phyloP scores from a whole-genome alignment of 2,113 vertebrate species.

The Anoplopoma fimbria region DNA sequence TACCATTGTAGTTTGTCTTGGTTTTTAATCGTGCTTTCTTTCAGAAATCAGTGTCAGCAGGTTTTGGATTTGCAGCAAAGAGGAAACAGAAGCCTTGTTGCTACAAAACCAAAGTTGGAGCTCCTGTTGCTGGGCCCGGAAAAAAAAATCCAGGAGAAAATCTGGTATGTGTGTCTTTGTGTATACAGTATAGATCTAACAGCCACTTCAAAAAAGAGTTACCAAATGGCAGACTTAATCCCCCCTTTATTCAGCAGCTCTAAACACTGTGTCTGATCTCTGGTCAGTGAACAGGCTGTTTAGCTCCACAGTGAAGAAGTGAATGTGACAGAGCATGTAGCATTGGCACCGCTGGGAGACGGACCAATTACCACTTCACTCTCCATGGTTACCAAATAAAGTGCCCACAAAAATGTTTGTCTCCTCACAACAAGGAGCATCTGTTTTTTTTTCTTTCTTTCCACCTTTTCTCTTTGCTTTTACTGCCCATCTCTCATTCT shows the following conservation, averaged over 20 bases:
- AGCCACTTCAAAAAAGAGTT: slow-evolving; percentile 63
- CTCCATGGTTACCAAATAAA: slow-evolving; percentile 77
- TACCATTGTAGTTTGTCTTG: background rate
- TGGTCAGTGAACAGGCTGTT: slow-evolving; percentile 48
- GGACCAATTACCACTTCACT: slow-evolving; percentile 71
- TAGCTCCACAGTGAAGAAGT: slow-evolving; percentile 58
- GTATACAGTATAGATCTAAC: slow-evolving; percentile 57
- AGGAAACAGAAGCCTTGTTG: slow-evolving; percentile 20
- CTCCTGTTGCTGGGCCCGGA: slow-evolving; percentile 20
- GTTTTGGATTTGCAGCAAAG: background rate
- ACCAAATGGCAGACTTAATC: slow-evolving; percentile 73
- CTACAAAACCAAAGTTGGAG: slow-evolving; percentile 17
- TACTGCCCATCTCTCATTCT: slow-evolving; percentile 19
- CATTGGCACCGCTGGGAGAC: slow-evolving; percentile 45
- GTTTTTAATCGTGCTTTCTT: background rate
- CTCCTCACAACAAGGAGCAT: slow-evolving; percentile 64
- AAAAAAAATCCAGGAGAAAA: slow-evolving; percentile 36
- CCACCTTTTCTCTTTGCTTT: slow-evolving; percentile 44
- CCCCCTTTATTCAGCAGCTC: slow-evolving; percentile 65
- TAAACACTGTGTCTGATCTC: slow-evolving; percentile 57
- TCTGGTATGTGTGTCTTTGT: slow-evolving; percentile 65
- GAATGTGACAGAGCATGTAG: slow-evolving; percentile 57
- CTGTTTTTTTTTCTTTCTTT: slow-evolving; percentile 52
- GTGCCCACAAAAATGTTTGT: slow-evolving; percentile 75
- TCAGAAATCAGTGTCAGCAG: slow-evolving; percentile 38